Base-by-base conservation (phyloP, 2,797 vertebrate species). In the Melanotaenia parkinsoni region DNA sequence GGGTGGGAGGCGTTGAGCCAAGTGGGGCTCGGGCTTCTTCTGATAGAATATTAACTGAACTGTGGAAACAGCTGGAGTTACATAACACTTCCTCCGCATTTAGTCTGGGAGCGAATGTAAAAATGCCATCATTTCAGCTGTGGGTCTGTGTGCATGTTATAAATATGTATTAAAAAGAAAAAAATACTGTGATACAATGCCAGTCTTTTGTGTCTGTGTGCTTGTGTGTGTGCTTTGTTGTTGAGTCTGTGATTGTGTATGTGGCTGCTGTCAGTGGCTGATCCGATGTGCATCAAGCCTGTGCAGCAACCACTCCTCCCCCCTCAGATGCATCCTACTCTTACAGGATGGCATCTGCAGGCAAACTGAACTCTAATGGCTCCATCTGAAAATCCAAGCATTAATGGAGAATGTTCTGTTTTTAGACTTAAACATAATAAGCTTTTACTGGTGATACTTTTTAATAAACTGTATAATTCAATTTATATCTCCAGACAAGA, bases 21-120 rank as follows among this genome's bases (percentile, higher is more conserved):
- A 76, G 70, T 66, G 65, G 51, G 83, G 32, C 12, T 63, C 74
- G 33, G 60, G 68, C 81, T 80, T 71, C 47, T 77, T 89, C 74
- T 84, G 89, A 89, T 77, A 37, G 79, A 80, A 85, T 77, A 86
- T 84, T 88, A 90, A 85, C 72, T 18, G 76, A 83, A 57, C 26
- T 61, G 58, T 77, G 71, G 74, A 78, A 91, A 92, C 90, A 90
- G 91, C 92, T 89, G 90, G 85, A 86, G 83, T 93, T 94, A 78
- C 76, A 63, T 92, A 93, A 93, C 76, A 4, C 80, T 65, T 84
- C 83, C 72, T 84, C 81, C 80, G 84, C 76, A 76, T 92, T 86
- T 76, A 86, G 83, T 80, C 77, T 67, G 81, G 28, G 28, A 77
- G 75, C 20, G 47, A 84, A 83, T 69, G 78, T 78, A 80, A 73